phyloP scores from a whole-genome alignment of 1,140 invertebrate genomes.

The Uloborus diversus region DNA sequence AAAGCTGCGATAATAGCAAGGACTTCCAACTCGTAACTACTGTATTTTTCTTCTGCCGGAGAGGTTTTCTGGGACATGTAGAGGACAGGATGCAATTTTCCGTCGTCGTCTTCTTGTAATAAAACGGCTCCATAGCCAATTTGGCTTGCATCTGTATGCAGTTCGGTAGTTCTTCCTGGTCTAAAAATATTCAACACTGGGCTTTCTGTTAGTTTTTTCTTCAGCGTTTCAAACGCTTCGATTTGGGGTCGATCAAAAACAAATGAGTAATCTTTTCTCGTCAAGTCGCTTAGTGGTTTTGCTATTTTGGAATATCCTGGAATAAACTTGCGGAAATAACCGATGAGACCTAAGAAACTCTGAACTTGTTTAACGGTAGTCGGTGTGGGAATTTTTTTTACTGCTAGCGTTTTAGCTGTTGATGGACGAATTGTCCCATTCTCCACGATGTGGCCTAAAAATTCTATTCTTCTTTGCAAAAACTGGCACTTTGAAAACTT shows the following conservation, averaged over 20 bases:
- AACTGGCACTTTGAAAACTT: conserved; percentile 14
- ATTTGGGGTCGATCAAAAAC: conserved; percentile 62
- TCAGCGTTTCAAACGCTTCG: conserved; percentile 63
- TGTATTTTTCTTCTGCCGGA: conserved; percentile 8
- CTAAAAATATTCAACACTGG: conserved; percentile 60
- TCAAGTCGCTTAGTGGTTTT: conserved; percentile 63
- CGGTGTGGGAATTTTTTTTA: conserved; percentile 56
- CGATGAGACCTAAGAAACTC: conserved; percentile 61
- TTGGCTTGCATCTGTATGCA: conserved; percentile 62
- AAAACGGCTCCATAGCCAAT: conserved; percentile 68
- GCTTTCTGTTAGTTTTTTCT: conserved; percentile 58
- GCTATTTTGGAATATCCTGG: conserved; percentile 60
- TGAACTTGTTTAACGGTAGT: conserved; percentile 59
- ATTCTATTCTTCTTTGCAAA: conserved; percentile 1
- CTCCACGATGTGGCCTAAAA: conserved; percentile 2
- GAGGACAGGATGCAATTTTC: neutral
- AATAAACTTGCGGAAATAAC: conserved; percentile 63
- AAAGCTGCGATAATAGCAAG: conserved; percentile 7
- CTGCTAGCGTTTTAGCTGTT: neutral
- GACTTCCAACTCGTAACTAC: conserved; percentile 2
- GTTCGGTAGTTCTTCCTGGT: conserved; percentile 26
- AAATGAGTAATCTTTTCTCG: conserved; percentile 64
- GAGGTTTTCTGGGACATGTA: neutral
- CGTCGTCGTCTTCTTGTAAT: conserved; percentile 64
- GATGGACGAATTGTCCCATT: conserved; percentile 2